Conservation (phyloP, 2,888 invertebrate species). For the Rhyacophila evoluta region DNA sequence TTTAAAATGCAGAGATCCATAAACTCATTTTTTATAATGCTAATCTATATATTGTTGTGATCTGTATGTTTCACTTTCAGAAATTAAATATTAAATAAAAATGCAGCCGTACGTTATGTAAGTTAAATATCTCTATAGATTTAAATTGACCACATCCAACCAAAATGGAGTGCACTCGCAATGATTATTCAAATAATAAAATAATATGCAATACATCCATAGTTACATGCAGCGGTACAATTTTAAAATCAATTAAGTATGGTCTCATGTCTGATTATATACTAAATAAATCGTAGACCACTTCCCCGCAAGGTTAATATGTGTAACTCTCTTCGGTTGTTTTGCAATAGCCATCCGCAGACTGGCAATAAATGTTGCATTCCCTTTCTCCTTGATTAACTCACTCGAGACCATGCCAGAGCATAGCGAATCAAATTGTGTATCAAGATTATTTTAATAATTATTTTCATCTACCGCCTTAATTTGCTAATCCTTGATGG, state of each 20-base stretch:
- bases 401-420: not conserved
- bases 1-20: no score
- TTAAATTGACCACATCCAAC: not conserved
- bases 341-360: slow-evolving; percentile 25
- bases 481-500: no score
- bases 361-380: not conserved
- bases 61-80: no score
- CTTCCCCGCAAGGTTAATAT: slow-evolving; percentile 32
- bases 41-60: no score
- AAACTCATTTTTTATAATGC: no score
- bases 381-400: slow-evolving; percentile 33
- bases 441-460: no score
- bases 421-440: no score
- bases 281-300: not conserved
- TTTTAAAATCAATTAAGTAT: slow-evolving; percentile 2
- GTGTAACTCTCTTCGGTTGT: slow-evolving; percentile 29
- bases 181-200: not conserved
- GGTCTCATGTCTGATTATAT: slow-evolving; percentile 8
- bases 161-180: not conserved
- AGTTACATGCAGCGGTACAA: not conserved
- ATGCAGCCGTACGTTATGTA: no score
- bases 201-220: not conserved
- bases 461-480: no score
- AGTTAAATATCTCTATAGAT: no score
- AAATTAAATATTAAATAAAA: no score